Evolutionary conservation across 2,113 vertebrate species (phyloP).

Genomic region (Lethenteron reissneri): DNA sequence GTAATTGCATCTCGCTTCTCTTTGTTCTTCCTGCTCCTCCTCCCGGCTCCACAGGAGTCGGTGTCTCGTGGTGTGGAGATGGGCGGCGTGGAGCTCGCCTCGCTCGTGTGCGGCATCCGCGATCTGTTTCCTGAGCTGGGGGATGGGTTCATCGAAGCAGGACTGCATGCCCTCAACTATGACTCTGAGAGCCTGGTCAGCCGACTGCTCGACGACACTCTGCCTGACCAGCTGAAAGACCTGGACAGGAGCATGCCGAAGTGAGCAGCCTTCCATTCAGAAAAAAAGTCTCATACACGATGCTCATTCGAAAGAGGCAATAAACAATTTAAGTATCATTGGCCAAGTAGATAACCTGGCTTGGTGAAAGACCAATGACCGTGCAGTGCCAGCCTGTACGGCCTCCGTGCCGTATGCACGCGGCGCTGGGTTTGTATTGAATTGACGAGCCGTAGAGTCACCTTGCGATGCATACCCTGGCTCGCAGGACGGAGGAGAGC

Average conservation of each 20-base stretch:
- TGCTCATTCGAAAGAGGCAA: background rate
- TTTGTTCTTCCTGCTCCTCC: too few relatives aligned
- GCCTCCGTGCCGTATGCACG: too few relatives aligned
- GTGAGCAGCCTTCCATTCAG: conserved; percentile 17
- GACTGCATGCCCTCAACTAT: conserved; percentile 52
- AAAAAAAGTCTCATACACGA: background rate
- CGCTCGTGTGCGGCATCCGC: conserved; percentile 55
- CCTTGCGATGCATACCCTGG: too few relatives aligned
- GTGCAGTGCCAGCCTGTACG: too few relatives aligned
- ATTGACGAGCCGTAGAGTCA: too few relatives aligned
- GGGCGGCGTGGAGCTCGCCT: conserved; percentile 50
- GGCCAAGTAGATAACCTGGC: background rate
- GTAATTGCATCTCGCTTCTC: too few relatives aligned
- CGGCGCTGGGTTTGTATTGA: too few relatives aligned
- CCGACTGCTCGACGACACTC: conserved; percentile 61
- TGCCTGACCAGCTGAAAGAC: conserved; percentile 31
- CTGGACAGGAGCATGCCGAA: conserved; percentile 53
- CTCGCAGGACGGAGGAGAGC: conserved; percentile 30
- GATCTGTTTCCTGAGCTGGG: conserved; percentile 71
- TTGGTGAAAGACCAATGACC: too few relatives aligned
- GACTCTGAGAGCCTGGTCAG: conserved; percentile 61
- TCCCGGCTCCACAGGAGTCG: too few relatives aligned
- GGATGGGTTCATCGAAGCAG: conserved; percentile 72
- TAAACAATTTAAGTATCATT: background rate
- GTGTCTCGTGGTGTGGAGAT: conserved; percentile 10